phyloP scores from a whole-genome alignment of 2,888 invertebrate species.

The Acanthosepion esculentum region DNA sequence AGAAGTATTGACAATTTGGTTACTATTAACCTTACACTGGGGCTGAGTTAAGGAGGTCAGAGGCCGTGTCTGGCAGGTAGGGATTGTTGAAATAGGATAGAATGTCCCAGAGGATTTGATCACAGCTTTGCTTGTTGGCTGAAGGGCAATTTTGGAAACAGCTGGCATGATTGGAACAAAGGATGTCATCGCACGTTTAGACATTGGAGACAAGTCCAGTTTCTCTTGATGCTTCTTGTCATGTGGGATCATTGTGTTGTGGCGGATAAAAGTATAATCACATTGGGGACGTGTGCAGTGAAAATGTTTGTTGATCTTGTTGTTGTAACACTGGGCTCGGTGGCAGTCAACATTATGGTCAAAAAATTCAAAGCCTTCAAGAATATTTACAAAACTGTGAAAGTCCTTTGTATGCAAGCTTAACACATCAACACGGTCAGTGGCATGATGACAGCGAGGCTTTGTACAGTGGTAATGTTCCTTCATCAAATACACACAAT shows the following conservation, averaged over 20 bases:
- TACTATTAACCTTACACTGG: background rate
- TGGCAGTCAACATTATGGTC: constrained; percentile 84
- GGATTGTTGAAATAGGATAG: constrained; percentile 81
- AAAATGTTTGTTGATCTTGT: constrained; percentile 84
- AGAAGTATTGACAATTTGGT: background rate
- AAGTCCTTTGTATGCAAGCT: constrained; percentile 89
- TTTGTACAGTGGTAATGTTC: constrained; percentile 91
- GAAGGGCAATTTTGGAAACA: constrained; percentile 41
- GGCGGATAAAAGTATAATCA: constrained; percentile 83
- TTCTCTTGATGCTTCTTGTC: constrained; percentile 80
- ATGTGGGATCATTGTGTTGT: constrained; percentile 84
- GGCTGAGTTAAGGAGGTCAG: constrained; percentile 36
- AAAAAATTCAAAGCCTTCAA: constrained; percentile 90
- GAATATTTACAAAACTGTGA: constrained; percentile 86
- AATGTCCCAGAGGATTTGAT: constrained; percentile 94
- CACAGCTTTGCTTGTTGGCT: constrained; percentile 77
- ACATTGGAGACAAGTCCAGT: constrained; percentile 46
- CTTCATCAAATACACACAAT: constrained; percentile 82
- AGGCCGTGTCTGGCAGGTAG: constrained; percentile 39
- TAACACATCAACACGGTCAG: constrained; percentile 85
- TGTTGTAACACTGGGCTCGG: constrained; percentile 81
- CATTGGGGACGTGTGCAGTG: constrained; percentile 84
- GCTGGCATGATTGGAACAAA: constrained; percentile 54
- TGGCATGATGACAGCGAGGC: constrained; percentile 86
- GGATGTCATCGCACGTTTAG: constrained; percentile 49